Percentiles rank a stretch among this genome's conserved stretches.
phyloP scores from a whole-genome alignment of 1,140 invertebrate genomes.

The Philaenus spumarius region DNA sequence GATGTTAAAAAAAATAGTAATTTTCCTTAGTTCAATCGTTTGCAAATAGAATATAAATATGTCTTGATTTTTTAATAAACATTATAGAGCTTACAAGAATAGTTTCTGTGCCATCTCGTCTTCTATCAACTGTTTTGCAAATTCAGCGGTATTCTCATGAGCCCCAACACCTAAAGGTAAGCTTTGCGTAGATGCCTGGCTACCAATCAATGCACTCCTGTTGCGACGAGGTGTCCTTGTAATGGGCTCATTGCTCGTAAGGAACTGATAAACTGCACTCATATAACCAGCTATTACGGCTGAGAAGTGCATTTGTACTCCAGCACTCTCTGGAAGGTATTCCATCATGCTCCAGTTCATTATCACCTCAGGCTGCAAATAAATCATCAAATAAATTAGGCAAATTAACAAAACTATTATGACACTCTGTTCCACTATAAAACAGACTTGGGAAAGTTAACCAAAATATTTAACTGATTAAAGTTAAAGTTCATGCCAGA shows the following conservation, averaged over 20 bases:
- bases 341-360: constrained; percentile 90
- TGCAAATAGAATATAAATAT: no score
- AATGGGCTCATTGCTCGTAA: constrained; percentile 37
- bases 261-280: constrained; percentile 57
- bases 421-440: no score
- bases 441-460: no score
- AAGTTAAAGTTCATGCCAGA: no score
- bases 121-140: constrained; percentile 56
- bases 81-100: constrained; percentile 65
- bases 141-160: constrained; percentile 46
- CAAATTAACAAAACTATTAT: no score
- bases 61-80: no score
- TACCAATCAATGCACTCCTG: no score
- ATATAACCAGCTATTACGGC: constrained; percentile 72
- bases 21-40: no score
- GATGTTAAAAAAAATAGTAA: no score
- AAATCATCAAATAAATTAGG: no score
- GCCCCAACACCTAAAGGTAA: constrained; percentile 44
- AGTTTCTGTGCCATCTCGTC: constrained; percentile 76
- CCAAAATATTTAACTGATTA: no score
- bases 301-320: constrained; percentile 62
- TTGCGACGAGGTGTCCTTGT: constrained; percentile 21
- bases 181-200: constrained; percentile 38
- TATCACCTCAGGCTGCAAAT: constrained; percentile 60
- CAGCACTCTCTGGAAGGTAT: constrained; percentile 60